Base-by-base conservation (phyloP, 1,140 invertebrate genomes). In the Drosophila burlai region DNA sequence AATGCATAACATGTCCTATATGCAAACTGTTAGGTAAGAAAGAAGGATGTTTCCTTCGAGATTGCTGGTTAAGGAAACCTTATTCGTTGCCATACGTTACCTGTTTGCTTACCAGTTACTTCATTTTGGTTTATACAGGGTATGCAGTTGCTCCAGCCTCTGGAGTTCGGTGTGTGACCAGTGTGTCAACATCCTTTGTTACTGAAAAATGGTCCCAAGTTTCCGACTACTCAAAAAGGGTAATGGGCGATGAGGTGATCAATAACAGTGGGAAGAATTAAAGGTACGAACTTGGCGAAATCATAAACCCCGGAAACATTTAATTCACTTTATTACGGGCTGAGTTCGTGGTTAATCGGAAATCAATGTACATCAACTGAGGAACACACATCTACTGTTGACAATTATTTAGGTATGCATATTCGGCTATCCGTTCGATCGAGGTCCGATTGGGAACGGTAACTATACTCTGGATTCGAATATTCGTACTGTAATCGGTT, bases 321-420 rank as follows among this genome's bases (percentile, higher is more conserved):
- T 69, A 90, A 80, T 85, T 82, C 55, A 72, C 76, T 90, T 90
- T 89, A 89, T 89, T 90, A 82, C 83, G 61, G 43, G 65, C 66
- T 76, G 67, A 82, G 52, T 90, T 86, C 46, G 55, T 74, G 55
- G 67, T 81, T 76, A 83, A 72, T 76, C 76, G 75, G 65, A 80
- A 90, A 81, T 89, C 58, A 81, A 79, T 80, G 64, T 84, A 47
- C 67, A 89, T 82, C 83, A 80, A 90, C 72, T 76, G 71, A 90
- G 83, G 38, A 80, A 79, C 83, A 81, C 76, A 85, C 60, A 82
- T 73, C 81, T 84, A 84, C 65, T 74, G 83, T 84, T 89, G 85
- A 73, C 71, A 89, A 83, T 73, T 83, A 87, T 71, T 77, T 73
- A 71, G 55, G 63, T 85, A 82, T 82, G 66, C 65, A 47, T 67